Conservation (phyloP, 2,888 invertebrate genomes). For the Keiferia lycopersicella region DNA sequence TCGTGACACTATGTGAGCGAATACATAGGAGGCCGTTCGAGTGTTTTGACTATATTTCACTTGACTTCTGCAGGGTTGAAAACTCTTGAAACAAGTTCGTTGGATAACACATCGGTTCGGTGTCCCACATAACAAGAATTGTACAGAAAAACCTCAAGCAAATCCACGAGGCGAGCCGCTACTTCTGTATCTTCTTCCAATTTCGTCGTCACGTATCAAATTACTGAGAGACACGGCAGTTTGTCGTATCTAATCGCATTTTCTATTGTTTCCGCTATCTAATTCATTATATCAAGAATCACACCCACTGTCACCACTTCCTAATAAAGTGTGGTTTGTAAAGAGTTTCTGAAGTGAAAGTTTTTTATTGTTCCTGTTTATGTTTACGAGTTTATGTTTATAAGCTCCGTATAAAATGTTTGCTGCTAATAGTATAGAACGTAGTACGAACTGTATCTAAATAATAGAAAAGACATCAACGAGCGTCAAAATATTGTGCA, state of each 20-base stretch:
- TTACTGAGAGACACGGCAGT: neutral
- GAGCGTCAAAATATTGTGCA: neutral
- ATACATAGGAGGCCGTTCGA: no score
- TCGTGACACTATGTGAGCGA: no score
- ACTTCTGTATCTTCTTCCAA: neutral
- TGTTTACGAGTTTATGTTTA: neutral
- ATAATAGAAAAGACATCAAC: neutral
- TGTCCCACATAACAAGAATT: neutral
- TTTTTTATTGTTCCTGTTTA: neutral
- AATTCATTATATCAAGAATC: conserved; percentile 12
- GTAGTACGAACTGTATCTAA: neutral
- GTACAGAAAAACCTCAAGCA: neutral
- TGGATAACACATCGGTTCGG: neutral
- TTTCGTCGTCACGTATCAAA: conserved; percentile 16
- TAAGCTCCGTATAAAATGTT: neutral
- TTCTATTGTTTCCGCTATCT: conserved; percentile 20
- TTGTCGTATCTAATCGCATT: conserved; percentile 19
- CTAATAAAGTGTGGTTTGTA: conserved; percentile 25
- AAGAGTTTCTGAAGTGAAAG: conserved; percentile 25
- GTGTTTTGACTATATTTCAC: no score
- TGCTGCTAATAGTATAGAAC: neutral
- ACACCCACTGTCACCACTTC: conserved; percentile 25
- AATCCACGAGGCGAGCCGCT: neutral
- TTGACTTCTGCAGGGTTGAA: no score
- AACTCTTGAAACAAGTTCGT: neutral